Evolutionary conservation across 1,140 invertebrate genomes (phyloP).

Genomic region (Drosophila mojavensis): DNA sequence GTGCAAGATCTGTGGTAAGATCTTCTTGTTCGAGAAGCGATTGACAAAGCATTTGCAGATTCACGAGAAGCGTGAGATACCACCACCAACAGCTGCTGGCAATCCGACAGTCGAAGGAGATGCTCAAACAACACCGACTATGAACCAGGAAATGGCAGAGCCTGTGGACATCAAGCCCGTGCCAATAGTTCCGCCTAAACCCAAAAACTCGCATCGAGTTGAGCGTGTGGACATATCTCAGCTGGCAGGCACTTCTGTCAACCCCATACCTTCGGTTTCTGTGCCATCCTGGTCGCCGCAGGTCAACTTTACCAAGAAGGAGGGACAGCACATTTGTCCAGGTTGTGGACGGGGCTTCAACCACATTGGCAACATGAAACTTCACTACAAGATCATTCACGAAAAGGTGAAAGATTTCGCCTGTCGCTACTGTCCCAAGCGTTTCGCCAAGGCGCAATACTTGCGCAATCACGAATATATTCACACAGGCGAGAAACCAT

Average conservation of each 20-base stretch:
- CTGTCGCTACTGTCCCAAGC: slow-evolving; percentile 78
- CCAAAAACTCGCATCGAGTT: slow-evolving; percentile 59
- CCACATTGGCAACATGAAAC: slow-evolving; percentile 75
- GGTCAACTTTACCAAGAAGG: slow-evolving; percentile 80
- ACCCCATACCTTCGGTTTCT: slow-evolving; percentile 76
- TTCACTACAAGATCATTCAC: slow-evolving; percentile 80
- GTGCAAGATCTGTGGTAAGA: slow-evolving; percentile 79
- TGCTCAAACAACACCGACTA: slow-evolving; percentile 1
- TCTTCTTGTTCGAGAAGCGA: slow-evolving; percentile 73
- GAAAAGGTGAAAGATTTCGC: slow-evolving; percentile 81
- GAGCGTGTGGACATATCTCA: slow-evolving; percentile 77
- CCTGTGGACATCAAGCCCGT: slow-evolving; percentile 27
- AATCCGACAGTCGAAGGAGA: slow-evolving; percentile 43
- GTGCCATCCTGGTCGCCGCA: slow-evolving; percentile 78
- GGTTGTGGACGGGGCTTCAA: slow-evolving; percentile 79
- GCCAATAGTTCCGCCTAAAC: slow-evolving; percentile 39
- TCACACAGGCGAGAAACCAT: slow-evolving; percentile 84
- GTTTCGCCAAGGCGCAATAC: slow-evolving; percentile 81
- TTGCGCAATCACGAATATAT: slow-evolving; percentile 82
- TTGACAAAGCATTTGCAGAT: slow-evolving; percentile 76
- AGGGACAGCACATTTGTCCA: slow-evolving; percentile 77
- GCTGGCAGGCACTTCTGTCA: slow-evolving; percentile 76
- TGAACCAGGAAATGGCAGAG: slow-evolving; percentile 34
- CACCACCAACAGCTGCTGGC: slow-evolving; percentile 48
- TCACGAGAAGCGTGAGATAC: slow-evolving; percentile 74